Percentiles rank a stretch among this genome's conserved stretches.
Evolutionary conservation across 2,888 invertebrate species (phyloP).

Genomic region (Andrena praecox): DNA sequence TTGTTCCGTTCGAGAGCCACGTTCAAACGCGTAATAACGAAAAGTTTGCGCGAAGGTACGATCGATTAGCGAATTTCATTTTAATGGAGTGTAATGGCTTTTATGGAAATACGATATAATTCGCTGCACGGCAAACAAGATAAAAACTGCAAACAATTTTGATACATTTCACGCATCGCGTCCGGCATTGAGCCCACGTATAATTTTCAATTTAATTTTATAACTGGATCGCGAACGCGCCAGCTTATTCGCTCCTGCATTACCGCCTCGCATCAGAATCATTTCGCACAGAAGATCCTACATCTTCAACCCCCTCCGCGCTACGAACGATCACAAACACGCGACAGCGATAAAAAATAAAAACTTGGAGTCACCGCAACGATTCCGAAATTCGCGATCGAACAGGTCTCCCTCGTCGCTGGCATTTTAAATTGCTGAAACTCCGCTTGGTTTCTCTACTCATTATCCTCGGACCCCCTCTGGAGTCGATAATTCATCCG

Average conservation of each 20-base stretch:
- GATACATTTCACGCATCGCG: constrained; percentile 50
- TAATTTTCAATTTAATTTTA: constrained; percentile 62
- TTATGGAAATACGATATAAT: constrained; percentile 65
- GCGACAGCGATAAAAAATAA: too few relatives aligned
- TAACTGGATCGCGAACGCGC: constrained; percentile 33
- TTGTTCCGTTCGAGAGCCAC: constrained; percentile 1
- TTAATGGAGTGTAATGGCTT: constrained; percentile 64
- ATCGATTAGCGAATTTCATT: constrained; percentile 61
- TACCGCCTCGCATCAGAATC: too few relatives aligned
- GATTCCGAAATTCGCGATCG: too few relatives aligned
- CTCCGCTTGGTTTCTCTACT: too few relatives aligned
- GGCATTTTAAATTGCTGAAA: too few relatives aligned
- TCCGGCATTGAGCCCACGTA: constrained; percentile 3
- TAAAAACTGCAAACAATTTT: constrained; percentile 66
- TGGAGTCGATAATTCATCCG: background rate
- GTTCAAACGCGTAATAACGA: constrained; percentile 26
- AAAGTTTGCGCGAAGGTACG: constrained; percentile 34
- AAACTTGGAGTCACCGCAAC: too few relatives aligned
- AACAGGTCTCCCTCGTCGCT: too few relatives aligned
- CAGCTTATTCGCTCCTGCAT: too few relatives aligned
- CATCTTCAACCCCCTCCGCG: too few relatives aligned
- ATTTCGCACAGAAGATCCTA: too few relatives aligned
- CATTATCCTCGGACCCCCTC: too few relatives aligned
- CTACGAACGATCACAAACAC: too few relatives aligned
- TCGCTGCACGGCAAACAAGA: constrained; percentile 52